Base-by-base conservation (phyloP, 2,888 invertebrate genomes). In the Cerceris ruficornis region DNA sequence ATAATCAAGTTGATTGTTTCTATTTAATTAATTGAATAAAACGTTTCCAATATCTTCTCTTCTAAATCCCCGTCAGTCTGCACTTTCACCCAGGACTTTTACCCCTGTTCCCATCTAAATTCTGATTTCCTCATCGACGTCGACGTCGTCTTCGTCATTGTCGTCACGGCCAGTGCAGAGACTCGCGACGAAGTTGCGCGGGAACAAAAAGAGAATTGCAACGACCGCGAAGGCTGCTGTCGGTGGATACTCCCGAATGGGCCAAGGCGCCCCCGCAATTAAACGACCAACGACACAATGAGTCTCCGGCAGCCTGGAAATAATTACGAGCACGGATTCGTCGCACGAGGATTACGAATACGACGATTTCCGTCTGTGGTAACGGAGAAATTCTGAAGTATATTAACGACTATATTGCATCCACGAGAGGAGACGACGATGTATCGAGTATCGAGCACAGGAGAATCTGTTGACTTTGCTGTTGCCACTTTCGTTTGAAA, bases 221-320 rank as follows among this genome's bases (percentile, higher is more conserved):
- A 39, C 13, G 41, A 61, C 65, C 49, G 52, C 65, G 60, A 64
- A 55, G 49, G 64, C 42, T 15, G 67, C 58, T 46, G 73, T 42
- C 57, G 69, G 55, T 75, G 72, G 78, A 77, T 80, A 67, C 59
- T 70, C 62, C 58, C 69, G 70, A 80, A 76, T 59, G 58, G 52
- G 67, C 64, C 69, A 77, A 82, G 85, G 80, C 81, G 72, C 73
- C 69, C 69, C 61, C 65, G 76, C 78, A 85, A 85, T 85, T 85
- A 85, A 85, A 76, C 77, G 78, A 72, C 59, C 80, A 70, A 60
- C 67, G 62, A 58, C 70, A 82, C 80, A 82, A 85, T 76, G 81
- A 77, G 75, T 61, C 78, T 74, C 55, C 57, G 50, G 59, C 71
- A 70, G 75, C 43, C 73, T 69, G 66, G 75, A 83, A 83, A 79